phyloP scores from a whole-genome alignment of 2,113 vertebrate genomes.

The Spilogale gracilis region DNA sequence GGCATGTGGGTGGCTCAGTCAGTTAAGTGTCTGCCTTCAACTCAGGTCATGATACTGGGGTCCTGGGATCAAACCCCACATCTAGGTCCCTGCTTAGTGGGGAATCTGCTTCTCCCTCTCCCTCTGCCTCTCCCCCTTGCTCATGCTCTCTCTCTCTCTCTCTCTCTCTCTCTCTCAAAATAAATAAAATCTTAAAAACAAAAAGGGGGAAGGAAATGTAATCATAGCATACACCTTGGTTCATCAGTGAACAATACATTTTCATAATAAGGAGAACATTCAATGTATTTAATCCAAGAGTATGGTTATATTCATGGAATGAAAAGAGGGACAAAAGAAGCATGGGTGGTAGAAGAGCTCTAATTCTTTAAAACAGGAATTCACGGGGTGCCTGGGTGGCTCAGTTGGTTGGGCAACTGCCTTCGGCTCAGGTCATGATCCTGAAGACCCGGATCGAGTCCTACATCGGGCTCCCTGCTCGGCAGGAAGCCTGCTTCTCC shows the following conservation, averaged over 20 bases:
- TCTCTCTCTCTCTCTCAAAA: neutral
- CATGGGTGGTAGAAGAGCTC: neutral
- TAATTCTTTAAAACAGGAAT: neutral
- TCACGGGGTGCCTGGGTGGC: neutral
- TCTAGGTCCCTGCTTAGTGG: neutral
- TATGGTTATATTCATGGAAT: neutral
- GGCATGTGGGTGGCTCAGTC: too few relatives aligned
- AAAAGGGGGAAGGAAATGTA: neutral
- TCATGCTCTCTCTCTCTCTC: neutral
- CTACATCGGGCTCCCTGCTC: too few relatives aligned
- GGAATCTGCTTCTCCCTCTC: neutral
- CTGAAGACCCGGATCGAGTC: too few relatives aligned
- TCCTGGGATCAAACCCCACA: neutral
- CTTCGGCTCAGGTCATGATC: neutral
- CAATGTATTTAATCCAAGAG: conserved; percentile 43
- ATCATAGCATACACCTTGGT: neutral
- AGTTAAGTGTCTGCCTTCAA: neutral
- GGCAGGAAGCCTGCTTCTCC: too few relatives aligned
- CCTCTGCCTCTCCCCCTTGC: neutral
- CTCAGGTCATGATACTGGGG: neutral
- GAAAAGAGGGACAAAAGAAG: neutral
- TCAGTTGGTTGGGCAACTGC: neutral
- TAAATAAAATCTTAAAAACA: neutral
- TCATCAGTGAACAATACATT: neutral
- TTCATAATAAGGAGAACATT: conserved; percentile 2